Evolutionary conservation across 2,888 invertebrate genomes (phyloP).

Genomic region (Dicyrtoma fusca): DNA sequence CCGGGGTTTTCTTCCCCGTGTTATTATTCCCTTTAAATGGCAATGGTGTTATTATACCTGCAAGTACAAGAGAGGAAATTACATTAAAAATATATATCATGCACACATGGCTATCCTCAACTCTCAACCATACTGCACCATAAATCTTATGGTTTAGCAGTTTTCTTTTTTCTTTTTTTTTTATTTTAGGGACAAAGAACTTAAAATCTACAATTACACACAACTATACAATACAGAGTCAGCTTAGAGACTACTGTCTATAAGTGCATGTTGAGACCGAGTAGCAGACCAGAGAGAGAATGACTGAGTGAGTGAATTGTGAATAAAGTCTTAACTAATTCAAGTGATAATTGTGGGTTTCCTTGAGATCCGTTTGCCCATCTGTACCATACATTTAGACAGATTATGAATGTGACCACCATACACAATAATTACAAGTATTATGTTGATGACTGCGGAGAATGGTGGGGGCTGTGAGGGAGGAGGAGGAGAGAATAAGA

Average conservation of each 20-base stretch:
- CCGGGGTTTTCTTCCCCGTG: neutral
- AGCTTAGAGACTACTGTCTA: neutral
- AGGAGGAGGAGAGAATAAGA: slow-evolving; percentile 30
- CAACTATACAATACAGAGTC: neutral
- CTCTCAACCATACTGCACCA: neutral
- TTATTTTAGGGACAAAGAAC: slow-evolving; percentile 3
- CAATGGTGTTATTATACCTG: slow-evolving; percentile 3
- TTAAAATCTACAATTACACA: slow-evolving; percentile 4
- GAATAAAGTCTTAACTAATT: slow-evolving; percentile 39
- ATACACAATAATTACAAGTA: slow-evolving; percentile 39
- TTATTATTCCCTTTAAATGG: too few relatives aligned
- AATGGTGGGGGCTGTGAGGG: slow-evolving; percentile 27
- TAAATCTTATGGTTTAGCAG: neutral
- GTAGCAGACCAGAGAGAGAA: neutral
- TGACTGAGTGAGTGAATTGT: neutral
- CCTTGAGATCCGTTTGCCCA: slow-evolving; percentile 12
- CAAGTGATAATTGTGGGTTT: slow-evolving; percentile 39
- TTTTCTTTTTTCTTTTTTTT: neutral
- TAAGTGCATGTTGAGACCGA: neutral
- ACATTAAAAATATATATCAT: slow-evolving; percentile 6
- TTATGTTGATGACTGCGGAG: slow-evolving; percentile 38
- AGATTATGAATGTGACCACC: slow-evolving; percentile 39
- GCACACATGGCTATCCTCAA: too few relatives aligned
- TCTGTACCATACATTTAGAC: slow-evolving; percentile 32
- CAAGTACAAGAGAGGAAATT: neutral